Conservation (phyloP, 2,888 invertebrate species). For the Cephus nigrinus region DNA sequence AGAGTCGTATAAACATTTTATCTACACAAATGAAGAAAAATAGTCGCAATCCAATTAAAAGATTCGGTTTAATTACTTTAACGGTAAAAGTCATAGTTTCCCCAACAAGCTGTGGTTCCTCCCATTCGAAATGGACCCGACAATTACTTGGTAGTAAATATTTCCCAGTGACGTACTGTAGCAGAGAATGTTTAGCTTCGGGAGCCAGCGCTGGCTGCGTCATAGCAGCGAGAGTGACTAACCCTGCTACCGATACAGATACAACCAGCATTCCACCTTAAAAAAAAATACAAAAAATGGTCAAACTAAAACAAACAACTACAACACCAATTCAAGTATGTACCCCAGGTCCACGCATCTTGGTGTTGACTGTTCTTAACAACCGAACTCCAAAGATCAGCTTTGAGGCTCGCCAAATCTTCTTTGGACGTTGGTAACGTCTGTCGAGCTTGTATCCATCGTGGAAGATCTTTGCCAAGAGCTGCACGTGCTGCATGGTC, state of each 20-base stretch:
- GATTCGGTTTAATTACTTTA: slow-evolving; percentile 63
- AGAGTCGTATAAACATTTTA: not conserved
- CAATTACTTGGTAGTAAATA: slow-evolving; percentile 91
- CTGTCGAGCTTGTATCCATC: slow-evolving; percentile 85
- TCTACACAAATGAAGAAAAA: not conserved
- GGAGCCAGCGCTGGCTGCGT: slow-evolving; percentile 90
- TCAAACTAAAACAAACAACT: not conserved
- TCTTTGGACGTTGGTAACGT: slow-evolving; percentile 85
- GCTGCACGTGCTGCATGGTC: slow-evolving; percentile 82
- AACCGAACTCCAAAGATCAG: slow-evolving; percentile 86
- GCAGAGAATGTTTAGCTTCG: slow-evolving; percentile 88
- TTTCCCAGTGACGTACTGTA: slow-evolving; percentile 93
- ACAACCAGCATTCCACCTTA: slow-evolving; percentile 90
- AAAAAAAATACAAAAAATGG: slow-evolving; percentile 25
- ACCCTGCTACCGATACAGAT: slow-evolving; percentile 87
- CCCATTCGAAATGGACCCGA: slow-evolving; percentile 89
- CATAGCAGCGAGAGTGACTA: slow-evolving; percentile 91
- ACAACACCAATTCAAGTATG: slow-evolving; percentile 26
- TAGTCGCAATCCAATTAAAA: not conserved
- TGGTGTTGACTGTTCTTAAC: slow-evolving; percentile 88
- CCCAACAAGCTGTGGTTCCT: slow-evolving; percentile 89
- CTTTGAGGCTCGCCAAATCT: slow-evolving; percentile 81
- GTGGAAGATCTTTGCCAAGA: slow-evolving; percentile 81
- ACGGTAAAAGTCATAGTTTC: slow-evolving; percentile 93
- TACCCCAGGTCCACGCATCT: slow-evolving; percentile 92